These are phyloP conservation scores for Tenthredo mesomela DNA, from an alignment of 2,888 invertebrate genomes.

Conservation along the genomic window DNA sequence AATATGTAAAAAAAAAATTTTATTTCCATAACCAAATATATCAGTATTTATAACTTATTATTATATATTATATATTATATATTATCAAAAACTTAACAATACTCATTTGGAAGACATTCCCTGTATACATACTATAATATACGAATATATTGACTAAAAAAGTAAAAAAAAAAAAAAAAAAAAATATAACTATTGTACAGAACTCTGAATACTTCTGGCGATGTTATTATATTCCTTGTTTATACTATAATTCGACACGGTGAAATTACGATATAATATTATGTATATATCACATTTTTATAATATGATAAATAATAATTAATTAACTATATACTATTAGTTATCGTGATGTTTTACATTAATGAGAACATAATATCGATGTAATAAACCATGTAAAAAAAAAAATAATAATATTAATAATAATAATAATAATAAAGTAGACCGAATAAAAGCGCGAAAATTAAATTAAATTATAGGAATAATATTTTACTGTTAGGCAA, in stretches of 20 bases:
- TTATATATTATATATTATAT: background rate
- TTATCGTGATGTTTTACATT: background rate
- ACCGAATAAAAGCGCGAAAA: background rate
- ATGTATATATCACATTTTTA: background rate
- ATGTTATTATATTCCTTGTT: background rate
- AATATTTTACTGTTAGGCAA: background rate
- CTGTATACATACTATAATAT: background rate
- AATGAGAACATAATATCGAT: too few relatives aligned
- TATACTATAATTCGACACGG: background rate
- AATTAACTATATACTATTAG: background rate
- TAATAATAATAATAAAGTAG: too few relatives aligned
- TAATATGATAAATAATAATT: background rate
- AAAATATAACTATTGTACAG: background rate
- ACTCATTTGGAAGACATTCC: background rate
- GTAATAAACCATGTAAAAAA: too few relatives aligned
- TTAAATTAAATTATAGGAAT: background rate
- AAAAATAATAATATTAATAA: too few relatives aligned
- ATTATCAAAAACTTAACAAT: background rate
- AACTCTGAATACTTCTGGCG: background rate
- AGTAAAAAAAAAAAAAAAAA: too few relatives aligned
- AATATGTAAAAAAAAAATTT: background rate
- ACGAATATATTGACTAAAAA: background rate
- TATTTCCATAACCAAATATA: slow-evolving; percentile 2
- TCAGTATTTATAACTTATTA: background rate
- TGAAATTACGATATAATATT: background rate